Conservation (phyloP, 2,888 invertebrate genomes). For the Cataglyphis cursor region DNA sequence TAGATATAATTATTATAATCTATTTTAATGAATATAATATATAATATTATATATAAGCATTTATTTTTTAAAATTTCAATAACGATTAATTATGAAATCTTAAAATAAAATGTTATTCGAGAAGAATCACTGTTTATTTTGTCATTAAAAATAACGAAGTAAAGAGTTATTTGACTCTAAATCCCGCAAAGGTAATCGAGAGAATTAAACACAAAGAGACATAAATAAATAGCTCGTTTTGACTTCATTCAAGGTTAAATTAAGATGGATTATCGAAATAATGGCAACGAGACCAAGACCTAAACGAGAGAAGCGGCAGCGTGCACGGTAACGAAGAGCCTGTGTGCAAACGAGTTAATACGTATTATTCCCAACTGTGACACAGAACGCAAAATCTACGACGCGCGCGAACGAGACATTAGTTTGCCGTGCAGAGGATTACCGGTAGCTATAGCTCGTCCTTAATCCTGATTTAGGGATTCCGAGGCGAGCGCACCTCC, state of each 20-base stretch:
- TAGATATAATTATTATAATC: neutral
- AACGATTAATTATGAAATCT: neutral
- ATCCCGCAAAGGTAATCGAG: constrained; percentile 18
- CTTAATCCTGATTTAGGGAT: constrained; percentile 82
- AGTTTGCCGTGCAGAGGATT: constrained; percentile 78
- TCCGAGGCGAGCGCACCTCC: constrained; percentile 44
- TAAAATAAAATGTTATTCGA: neutral
- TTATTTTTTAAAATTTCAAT: neutral
- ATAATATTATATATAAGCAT: too few species aligned
- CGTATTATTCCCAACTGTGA: constrained; percentile 62
- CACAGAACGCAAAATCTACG: constrained; percentile 62
- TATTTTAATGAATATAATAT: too few species aligned
- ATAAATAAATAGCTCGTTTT: constrained; percentile 48
- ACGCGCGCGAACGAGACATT: constrained; percentile 75
- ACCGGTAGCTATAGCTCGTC: constrained; percentile 62
- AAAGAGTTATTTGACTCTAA: neutral
- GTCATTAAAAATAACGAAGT: neutral
- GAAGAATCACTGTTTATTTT: neutral
- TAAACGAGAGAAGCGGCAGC: constrained; percentile 58
- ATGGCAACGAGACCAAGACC: constrained; percentile 56
- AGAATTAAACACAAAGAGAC: constrained; percentile 12
- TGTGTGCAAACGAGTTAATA: constrained; percentile 70
- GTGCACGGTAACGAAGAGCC: constrained; percentile 54
- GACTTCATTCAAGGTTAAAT: constrained; percentile 63
- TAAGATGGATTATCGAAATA: constrained; percentile 71